phyloP scores from a whole-genome alignment of 2,113 vertebrate species.

The Onychostruthus taczanowskii region DNA sequence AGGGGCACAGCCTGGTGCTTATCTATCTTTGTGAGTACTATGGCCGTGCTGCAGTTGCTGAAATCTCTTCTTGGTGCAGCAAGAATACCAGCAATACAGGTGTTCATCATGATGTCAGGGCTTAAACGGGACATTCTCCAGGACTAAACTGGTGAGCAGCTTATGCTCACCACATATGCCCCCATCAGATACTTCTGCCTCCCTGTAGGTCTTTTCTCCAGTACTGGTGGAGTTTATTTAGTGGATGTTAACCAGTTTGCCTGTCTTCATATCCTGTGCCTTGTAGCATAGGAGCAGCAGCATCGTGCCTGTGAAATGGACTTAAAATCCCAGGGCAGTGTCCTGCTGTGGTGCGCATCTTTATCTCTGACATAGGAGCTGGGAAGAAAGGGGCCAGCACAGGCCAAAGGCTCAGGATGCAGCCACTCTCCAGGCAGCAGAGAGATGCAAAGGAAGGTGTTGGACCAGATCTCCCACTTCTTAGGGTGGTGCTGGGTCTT shows the following conservation, averaged over 20 bases:
- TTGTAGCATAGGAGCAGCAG: background rate
- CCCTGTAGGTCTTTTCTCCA: background rate
- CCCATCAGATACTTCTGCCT: background rate
- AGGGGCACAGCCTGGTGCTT: background rate
- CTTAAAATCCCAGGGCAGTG: background rate
- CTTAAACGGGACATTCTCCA: background rate
- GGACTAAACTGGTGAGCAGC: background rate
- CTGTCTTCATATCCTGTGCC: background rate
- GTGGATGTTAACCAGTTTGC: background rate
- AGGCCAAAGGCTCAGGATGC: background rate
- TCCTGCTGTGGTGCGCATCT: background rate
- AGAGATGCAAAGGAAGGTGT: background rate
- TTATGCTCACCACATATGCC: background rate
- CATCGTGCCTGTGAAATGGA: background rate
- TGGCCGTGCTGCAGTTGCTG: background rate
- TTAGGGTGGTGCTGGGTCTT: background rate
- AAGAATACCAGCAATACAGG: background rate
- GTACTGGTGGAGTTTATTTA: background rate
- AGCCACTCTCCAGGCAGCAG: background rate
- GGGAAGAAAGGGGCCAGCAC: background rate
- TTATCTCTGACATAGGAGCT: background rate
- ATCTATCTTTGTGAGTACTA: background rate
- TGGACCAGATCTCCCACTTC: background rate
- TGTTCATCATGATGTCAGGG: background rate
- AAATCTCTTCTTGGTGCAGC: background rate